A percentile compares a stretch with the other conserved stretches of the same genome.
phyloP scores from a whole-genome alignment of 2,888 invertebrate species.

The Aplocera efformata region DNA sequence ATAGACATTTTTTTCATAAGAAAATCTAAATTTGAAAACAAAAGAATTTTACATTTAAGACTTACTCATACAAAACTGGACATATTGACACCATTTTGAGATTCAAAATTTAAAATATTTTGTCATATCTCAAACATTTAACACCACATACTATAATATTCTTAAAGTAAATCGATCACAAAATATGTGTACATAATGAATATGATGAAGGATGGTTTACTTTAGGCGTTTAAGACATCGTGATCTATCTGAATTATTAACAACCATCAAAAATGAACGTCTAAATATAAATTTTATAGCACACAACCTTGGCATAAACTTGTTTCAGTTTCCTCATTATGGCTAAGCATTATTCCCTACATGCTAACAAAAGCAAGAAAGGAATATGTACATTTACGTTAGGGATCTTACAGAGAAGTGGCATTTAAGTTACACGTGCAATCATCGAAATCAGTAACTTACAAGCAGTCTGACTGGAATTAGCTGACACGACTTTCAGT shows the following conservation, averaged over 20 bases:
- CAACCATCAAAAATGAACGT: slow-evolving; percentile 12
- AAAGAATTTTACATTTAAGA: slow-evolving; percentile 14
- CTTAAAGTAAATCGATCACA: slow-evolving; percentile 18
- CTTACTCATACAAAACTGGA: slow-evolving; percentile 25
- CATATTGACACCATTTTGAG: slow-evolving; percentile 31
- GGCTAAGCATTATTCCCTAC: slow-evolving; percentile 54
- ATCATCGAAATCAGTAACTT: no score
- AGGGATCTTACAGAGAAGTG: neutral
- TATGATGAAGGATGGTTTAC: slow-evolving; percentile 8
- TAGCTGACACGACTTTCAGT: no score
- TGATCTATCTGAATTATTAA: slow-evolving; percentile 9
- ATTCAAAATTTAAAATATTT: slow-evolving; percentile 30
- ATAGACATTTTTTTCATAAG: slow-evolving; percentile 24
- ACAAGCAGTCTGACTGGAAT: no score
- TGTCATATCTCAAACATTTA: slow-evolving; percentile 21
- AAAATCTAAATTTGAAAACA: neutral
- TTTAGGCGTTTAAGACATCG: slow-evolving; percentile 3
- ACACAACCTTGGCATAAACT: slow-evolving; percentile 72
- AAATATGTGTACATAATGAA: slow-evolving; percentile 24
- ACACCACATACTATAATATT: slow-evolving; percentile 5
- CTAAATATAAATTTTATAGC: slow-evolving; percentile 43
- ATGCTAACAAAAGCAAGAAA: slow-evolving; percentile 47
- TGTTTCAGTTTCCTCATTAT: slow-evolving; percentile 54
- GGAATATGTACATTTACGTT: slow-evolving; percentile 8
- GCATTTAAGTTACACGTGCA: no score